These are phyloP conservation scores for Hesperophylax magnus DNA, from an alignment of 1,140 invertebrate genomes.

Conservation along the genomic window DNA sequence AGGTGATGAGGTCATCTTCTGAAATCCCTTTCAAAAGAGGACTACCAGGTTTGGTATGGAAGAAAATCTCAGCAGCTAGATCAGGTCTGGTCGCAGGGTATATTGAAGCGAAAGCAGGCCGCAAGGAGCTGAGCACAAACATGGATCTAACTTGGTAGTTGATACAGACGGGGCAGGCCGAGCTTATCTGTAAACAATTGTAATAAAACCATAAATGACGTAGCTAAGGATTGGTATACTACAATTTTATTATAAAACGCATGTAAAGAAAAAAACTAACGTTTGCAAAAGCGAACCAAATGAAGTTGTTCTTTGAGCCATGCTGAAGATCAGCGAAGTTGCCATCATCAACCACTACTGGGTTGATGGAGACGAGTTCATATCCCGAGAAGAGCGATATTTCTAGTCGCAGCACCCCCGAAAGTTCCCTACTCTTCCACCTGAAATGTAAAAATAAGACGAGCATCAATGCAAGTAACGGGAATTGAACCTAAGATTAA, in stretches of 20 bases:
- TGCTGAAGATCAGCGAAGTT: conserved; percentile 72
- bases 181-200: conserved; percentile 66
- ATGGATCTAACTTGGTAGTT: conserved; percentile 72
- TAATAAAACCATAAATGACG: too few species aligned
- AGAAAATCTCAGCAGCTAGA: conserved; percentile 74
- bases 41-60: conserved; percentile 72
- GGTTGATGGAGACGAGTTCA: conserved; percentile 69
- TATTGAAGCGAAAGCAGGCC: conserved; percentile 74
- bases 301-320: conserved; percentile 71
- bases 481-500: too few species aligned
- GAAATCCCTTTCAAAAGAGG: conserved; percentile 72
- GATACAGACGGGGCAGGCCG: conserved; percentile 73
- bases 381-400: conserved; percentile 77
- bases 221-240: too few species aligned
- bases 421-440: conserved; percentile 73
- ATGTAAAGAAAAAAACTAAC: conserved; percentile 65
- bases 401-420: conserved; percentile 74
- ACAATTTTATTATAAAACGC: too few species aligned
- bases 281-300: conserved; percentile 78
- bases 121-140: conserved; percentile 72
- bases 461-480: too few species aligned
- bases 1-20: conserved; percentile 76
- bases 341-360: conserved; percentile 68
- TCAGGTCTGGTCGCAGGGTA: conserved; percentile 74
- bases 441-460: conserved; percentile 58